Evolutionary conservation across 2,113 vertebrate genomes (phyloP).

Genomic region (Malurus cyaneus): DNA sequence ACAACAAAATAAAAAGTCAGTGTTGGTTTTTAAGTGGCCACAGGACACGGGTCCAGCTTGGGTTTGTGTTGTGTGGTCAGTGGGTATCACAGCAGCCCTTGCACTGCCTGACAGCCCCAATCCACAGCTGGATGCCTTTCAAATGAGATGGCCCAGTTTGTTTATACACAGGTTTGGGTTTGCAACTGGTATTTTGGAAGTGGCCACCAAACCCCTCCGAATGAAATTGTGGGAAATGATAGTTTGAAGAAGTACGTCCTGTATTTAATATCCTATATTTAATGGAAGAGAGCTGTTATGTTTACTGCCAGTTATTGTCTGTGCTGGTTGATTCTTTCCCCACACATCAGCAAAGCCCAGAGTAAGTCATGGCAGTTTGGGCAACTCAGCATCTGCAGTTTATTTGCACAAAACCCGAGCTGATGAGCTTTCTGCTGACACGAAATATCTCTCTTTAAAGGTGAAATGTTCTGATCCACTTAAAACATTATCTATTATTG

Average conservation of each 20-base stretch:
- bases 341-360: background rate
- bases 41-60: fast-evolving
- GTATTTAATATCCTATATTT: background rate
- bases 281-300: background rate
- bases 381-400: background rate
- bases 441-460: background rate
- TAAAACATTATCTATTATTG: background rate
- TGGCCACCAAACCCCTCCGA: background rate
- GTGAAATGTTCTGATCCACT: background rate
- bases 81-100: background rate
- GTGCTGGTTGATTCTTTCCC: background rate
- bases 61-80: background rate
- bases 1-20: background rate
- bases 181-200: slow-evolving; percentile 22
- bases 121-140: background rate
- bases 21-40: background rate
- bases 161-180: background rate
- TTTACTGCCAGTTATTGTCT: slow-evolving; percentile 9
- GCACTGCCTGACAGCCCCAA: background rate
- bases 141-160: background rate
- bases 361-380: background rate
- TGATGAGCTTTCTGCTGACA: background rate
- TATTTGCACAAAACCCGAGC: background rate
- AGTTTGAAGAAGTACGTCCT: background rate
- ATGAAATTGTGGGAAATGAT: background rate